Base-by-base conservation (phyloP, 1,140 invertebrate species). In the Acromyrmex echinatior region DNA sequence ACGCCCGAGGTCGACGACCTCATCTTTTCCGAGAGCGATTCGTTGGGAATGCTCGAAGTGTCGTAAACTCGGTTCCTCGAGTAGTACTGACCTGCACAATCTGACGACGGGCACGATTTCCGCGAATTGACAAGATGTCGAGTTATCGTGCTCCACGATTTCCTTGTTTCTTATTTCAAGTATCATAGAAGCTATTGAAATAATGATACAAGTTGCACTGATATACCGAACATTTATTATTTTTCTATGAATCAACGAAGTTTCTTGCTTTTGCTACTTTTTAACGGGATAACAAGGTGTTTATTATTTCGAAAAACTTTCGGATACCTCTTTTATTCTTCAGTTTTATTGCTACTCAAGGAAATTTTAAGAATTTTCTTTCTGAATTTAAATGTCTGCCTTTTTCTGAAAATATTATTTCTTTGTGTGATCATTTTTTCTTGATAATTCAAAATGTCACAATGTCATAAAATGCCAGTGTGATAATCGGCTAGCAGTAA, bases 1-100 rank as follows among this genome's bases (percentile, higher is more conserved):
- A 53, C 5, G n/a, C 45, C 39, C 53, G 45, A 56, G 87, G 81
- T 91, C 82, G 53, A 79, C 51, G 87, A 88, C 89, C 90, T 12
- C 31, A 21, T 56, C 58, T 88, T 91, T 87, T 81, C 81, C 76
- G 16, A 78, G 80, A 62, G 68, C 68, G 86, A 62, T 80, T 39
- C 45, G 81, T 66, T 25, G 58, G 53, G 10, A 31, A 18, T 14
- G 77, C 86, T 84, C 51, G 35, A 56, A 73, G 62, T 88, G 82
- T 86, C 82, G 87, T 84, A 84, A 88, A 86, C 16, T 84, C 60
- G 45, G 51, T 86, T 82, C 86, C 16, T 28, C 35, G 51, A n/a
- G 28, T 14, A 73, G 80, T 21, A 89, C 79, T 87, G 86, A 84
- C 71, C 65, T 21, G 77, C 58, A 45, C 51, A 58, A 84, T 10